Conservation (phyloP, 2,797 vertebrate genomes). For the Paguma larvata region DNA sequence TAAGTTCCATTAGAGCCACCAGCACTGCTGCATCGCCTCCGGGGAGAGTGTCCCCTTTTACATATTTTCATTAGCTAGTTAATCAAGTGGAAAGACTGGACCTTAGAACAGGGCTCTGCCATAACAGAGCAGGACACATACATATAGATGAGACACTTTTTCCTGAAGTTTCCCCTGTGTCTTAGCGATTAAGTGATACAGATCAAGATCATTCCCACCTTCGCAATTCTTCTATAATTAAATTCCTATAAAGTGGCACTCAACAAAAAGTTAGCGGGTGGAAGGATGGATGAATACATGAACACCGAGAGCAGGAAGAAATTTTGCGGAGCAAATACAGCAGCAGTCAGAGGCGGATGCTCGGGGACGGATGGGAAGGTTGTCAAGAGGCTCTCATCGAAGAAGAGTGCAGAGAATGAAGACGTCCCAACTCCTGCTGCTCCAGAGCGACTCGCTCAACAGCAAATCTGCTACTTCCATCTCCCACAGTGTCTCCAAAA, state of each 20-base stretch:
- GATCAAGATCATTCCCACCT: not conserved
- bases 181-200: not conserved
- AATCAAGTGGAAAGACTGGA: not conserved
- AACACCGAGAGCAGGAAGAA: not conserved
- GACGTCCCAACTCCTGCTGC: not conserved
- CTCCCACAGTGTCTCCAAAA: not conserved
- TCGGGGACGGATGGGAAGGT: not conserved
- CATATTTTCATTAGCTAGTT: not conserved
- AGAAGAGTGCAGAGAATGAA: not conserved
- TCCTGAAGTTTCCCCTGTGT: constrained; percentile 16
- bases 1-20: not conserved
- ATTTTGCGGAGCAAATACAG: not conserved
- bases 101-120: constrained; percentile 11
- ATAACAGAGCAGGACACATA: not conserved
- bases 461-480: not conserved
- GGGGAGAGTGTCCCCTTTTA: not conserved
- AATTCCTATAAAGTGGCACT: constrained; percentile 1
- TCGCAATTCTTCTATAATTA: not conserved
- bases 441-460: not conserved
- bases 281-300: not conserved
- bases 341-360: not conserved
- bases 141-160: not conserved
- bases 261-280: not conserved
- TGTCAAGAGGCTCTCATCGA: not conserved
- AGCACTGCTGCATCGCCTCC: not conserved